Evolutionary conservation across 2,797 vertebrate genomes (phyloP).

Genomic region (Acrossocheilus fasciatus): DNA sequence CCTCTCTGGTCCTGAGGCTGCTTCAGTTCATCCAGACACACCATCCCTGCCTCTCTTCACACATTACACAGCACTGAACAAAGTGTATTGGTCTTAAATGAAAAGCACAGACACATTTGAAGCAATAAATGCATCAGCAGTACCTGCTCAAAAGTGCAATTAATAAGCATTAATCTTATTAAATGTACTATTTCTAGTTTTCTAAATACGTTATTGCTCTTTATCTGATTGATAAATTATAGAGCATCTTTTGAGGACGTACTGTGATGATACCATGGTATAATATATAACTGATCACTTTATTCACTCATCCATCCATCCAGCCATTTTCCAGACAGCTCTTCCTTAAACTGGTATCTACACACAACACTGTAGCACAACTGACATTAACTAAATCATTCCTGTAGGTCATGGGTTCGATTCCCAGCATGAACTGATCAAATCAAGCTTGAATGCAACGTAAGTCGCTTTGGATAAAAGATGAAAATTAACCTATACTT

Average conservation of each 20-base stretch:
- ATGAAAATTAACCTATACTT: too few relatives aligned
- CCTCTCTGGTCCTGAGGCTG: conserved; percentile 51
- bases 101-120: neutral
- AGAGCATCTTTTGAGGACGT: too few relatives aligned
- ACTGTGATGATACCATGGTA: too few relatives aligned
- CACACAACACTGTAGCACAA: too few relatives aligned
- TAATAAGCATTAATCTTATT: neutral
- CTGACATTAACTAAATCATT: too few relatives aligned
- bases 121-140: neutral
- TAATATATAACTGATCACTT: neutral
- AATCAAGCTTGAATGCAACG: neutral
- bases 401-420: neutral
- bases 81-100: neutral
- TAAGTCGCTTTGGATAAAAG: too few relatives aligned
- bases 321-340: neutral
- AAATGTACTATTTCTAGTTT: neutral
- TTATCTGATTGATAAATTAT: too few relatives aligned
- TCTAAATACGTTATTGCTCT: too few relatives aligned
- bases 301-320: neutral
- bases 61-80: neutral
- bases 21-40: conserved; percentile 45
- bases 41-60: conserved; percentile 9
- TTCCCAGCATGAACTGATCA: neutral
- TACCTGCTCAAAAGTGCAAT: neutral
- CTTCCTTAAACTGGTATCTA: too few relatives aligned